Evolutionary conservation across 2,888 invertebrate species (phyloP).

Genomic region (Podabrus alpinus): DNA sequence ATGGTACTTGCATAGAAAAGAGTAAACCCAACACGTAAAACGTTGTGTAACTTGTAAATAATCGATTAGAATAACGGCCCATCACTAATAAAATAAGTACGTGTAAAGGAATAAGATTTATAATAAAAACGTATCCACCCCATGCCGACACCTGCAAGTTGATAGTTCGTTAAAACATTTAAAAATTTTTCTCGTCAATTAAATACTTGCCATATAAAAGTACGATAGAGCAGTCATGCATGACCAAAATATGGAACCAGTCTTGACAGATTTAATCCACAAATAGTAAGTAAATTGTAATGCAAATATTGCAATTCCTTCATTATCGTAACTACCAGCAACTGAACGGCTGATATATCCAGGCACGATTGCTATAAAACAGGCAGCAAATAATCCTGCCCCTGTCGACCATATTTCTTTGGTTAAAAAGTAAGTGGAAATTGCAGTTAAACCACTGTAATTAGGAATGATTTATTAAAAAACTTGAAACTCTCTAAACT

Average conservation of each 20-base stretch:
- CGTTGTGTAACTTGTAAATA: conserved; percentile 94
- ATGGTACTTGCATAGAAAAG: conserved; percentile 96
- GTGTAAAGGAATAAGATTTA: conserved; percentile 97
- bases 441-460: conserved; percentile 93
- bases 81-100: conserved; percentile 92
- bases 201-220: conserved; percentile 91
- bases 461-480: not conserved
- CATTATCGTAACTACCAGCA: conserved; percentile 99
- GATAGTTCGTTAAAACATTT: not conserved
- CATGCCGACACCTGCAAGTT: conserved; percentile 87
- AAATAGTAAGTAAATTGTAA: conserved; percentile 97
- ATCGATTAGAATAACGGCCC: conserved; percentile 90
- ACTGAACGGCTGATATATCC: conserved; percentile 99
- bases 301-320: conserved; percentile 99
- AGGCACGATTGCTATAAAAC: conserved; percentile 98
- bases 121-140: conserved; percentile 99
- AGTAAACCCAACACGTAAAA: conserved; percentile 96
- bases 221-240: conserved; percentile 92
- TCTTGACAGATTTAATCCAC: conserved; percentile 98
- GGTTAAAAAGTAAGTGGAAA: conserved; percentile 96
- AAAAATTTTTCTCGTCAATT: not conserved
- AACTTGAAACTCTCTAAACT: not conserved
- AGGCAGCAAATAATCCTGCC: conserved; percentile 96
- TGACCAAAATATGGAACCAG: conserved; percentile 97
- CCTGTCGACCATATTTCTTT: conserved; percentile 97